Base-by-base conservation (phyloP, 2,888 invertebrate species). In the Nebria brevicollis region DNA sequence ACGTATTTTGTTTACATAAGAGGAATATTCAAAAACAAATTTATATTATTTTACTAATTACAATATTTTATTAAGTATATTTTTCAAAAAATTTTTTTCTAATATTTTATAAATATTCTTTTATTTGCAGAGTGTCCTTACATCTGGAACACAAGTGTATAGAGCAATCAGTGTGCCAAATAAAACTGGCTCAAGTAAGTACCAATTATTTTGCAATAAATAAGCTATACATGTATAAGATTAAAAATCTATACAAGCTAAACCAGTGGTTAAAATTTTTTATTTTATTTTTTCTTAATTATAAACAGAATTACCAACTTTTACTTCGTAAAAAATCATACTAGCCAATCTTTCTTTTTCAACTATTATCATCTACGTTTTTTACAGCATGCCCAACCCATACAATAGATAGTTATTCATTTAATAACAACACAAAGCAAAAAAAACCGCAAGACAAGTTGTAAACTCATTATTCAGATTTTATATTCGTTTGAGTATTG, bases 111-210 rank as follows among this genome's bases (percentile, higher is more conserved):
- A 54, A 54, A 43, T 34, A 72, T 64, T 65, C 66, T 20, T 75
- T 77, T 73, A 20, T 77, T 83, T 82, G 34, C 77, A 83, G 82
- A 83, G 82, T 83, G 73, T 83, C 68, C 75, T 82, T 72, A 72
- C 81, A 13, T 65, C 82, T 20, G 81, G 82, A 68, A 72, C 84
- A 76, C 86, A 86, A 85, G 84, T 86, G 42, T 85, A 87, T 83
- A 84, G 84, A 83, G 85, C 86, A 83, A 84, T 86, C 82, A 84
- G 86, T 82, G 85, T 81, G 75, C 82, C 82, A 75, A 54, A 34
- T 70, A 82, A 82, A 82, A 42, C 81, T 64, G 79, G 82, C 73
- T 82, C 82, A 79, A 82, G 82, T 82, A 77, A 81, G 68, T 81
- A 34, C 54, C 75, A 13, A 3, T 75, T 83, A 6, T 66, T 73